Evolutionary conservation across 2,888 invertebrate species (phyloP).

Genomic region (Arrhopalites spinosus): DNA sequence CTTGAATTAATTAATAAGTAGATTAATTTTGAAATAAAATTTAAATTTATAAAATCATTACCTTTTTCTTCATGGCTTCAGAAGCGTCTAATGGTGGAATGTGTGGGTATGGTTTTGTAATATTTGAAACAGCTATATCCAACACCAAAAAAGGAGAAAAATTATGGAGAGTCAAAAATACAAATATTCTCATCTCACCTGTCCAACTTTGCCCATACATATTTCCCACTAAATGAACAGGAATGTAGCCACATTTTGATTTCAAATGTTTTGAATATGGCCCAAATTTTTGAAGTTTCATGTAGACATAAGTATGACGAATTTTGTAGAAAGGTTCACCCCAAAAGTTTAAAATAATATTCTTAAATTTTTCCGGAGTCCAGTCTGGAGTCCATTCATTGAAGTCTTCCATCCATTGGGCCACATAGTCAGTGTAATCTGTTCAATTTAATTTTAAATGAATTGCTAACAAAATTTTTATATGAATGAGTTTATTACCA

Average conservation of each 20-base stretch:
- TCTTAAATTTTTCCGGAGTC: constrained; percentile 11
- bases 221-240: constrained; percentile 64
- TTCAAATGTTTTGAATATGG: constrained; percentile 2
- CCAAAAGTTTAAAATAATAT: constrained; percentile 59
- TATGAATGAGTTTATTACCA: neutral
- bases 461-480: neutral
- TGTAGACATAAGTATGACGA: constrained; percentile 79
- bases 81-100: constrained; percentile 75
- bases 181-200: too few relatives aligned
- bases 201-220: constrained; percentile 83
- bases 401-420: constrained; percentile 5
- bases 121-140: too few relatives aligned
- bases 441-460: neutral
- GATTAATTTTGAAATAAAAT: neutral
- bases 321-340: constrained; percentile 77
- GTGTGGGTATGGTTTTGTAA: constrained; percentile 76
- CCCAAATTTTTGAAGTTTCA: constrained; percentile 62
- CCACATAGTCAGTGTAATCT: neutral
- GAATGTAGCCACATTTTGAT: constrained; percentile 39
- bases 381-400: constrained; percentile 16
- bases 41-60: neutral
- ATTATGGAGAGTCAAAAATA: too few relatives aligned
- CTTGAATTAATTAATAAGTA: neutral
- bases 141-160: too few relatives aligned
- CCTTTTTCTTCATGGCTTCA: constrained; percentile 70